Evolutionary conservation across 2,888 invertebrate species (phyloP).

Genomic region (Lymantria monacha): DNA sequence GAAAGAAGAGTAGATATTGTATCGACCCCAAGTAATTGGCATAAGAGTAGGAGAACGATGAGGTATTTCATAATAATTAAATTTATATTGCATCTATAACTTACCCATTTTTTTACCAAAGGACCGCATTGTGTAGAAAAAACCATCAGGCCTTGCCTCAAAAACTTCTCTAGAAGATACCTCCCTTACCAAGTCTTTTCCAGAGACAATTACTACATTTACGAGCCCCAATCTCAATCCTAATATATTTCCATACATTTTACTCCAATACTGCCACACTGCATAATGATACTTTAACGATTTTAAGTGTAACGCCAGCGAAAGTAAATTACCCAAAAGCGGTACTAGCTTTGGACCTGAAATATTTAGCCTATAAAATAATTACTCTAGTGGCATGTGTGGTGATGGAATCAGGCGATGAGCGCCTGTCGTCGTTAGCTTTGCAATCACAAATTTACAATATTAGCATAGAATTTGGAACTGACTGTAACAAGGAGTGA

Average conservation of each 20-base stretch:
- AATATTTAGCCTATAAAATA: conserved; percentile 22
- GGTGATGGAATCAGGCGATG: too few relatives aligned
- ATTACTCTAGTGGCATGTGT: neutral
- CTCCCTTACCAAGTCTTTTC: conserved; percentile 84
- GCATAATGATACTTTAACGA: conserved; percentile 73
- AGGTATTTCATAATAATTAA: too few relatives aligned
- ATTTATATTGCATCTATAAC: too few relatives aligned
- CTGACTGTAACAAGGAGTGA: too few relatives aligned
- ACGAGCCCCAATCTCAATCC: conserved; percentile 85
- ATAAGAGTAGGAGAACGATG: too few relatives aligned
- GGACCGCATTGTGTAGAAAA: conserved; percentile 85
- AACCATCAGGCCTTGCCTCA: conserved; percentile 87
- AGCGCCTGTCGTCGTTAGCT: too few relatives aligned
- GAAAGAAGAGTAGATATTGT: too few relatives aligned
- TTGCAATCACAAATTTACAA: too few relatives aligned
- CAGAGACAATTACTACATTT: conserved; percentile 84
- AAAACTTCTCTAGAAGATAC: conserved; percentile 85
- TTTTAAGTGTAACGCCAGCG: conserved; percentile 52
- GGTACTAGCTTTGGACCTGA: conserved; percentile 62
- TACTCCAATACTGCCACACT: conserved; percentile 82
- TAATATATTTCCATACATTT: conserved; percentile 84
- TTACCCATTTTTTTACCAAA: conserved; percentile 87
- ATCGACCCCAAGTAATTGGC: too few relatives aligned
- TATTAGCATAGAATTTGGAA: too few relatives aligned
- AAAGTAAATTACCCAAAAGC: conserved; percentile 61